Conservation (phyloP, 2,113 vertebrate genomes). For the Pantherophis guttatus region DNA sequence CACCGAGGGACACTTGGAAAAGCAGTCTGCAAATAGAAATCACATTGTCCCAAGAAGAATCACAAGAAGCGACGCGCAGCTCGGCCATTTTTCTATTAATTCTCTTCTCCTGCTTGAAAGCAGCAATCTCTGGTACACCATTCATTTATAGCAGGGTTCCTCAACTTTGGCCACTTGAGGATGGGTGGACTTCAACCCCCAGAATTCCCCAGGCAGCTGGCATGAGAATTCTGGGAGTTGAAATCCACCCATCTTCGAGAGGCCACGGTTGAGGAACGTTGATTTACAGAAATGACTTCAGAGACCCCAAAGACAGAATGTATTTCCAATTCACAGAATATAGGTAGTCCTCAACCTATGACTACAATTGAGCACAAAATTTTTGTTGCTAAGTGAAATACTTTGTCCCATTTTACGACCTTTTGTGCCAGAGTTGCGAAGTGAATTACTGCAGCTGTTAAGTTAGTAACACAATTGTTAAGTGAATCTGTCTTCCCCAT, state of each 20-base stretch:
- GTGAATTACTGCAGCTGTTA: no score
- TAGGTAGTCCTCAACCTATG: no score
- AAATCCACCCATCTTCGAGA: background rate
- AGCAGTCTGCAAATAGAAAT: background rate
- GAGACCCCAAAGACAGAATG: no score
- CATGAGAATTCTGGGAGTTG: background rate
- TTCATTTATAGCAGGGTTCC: background rate
- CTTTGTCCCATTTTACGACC: no score
- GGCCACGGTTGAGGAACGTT: background rate
- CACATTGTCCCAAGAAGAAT: background rate
- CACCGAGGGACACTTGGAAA: accelerated
- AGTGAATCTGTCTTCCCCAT: no score
- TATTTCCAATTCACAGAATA: no score
- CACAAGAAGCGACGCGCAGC: background rate
- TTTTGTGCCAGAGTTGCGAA: no score
- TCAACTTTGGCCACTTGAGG: background rate
- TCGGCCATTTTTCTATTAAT: background rate
- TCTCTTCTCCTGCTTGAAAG: background rate
- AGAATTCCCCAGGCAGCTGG: background rate
- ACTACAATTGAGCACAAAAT: no score
- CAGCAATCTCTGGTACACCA: background rate
- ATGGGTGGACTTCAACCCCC: background rate
- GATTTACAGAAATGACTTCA: background rate
- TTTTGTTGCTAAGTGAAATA: no score
- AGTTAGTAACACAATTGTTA: no score